Percentiles rank a stretch among this genome's conserved stretches.
Conservation (phyloP, 2,113 vertebrate genomes). For the Microtus ochrogaster region DNA sequence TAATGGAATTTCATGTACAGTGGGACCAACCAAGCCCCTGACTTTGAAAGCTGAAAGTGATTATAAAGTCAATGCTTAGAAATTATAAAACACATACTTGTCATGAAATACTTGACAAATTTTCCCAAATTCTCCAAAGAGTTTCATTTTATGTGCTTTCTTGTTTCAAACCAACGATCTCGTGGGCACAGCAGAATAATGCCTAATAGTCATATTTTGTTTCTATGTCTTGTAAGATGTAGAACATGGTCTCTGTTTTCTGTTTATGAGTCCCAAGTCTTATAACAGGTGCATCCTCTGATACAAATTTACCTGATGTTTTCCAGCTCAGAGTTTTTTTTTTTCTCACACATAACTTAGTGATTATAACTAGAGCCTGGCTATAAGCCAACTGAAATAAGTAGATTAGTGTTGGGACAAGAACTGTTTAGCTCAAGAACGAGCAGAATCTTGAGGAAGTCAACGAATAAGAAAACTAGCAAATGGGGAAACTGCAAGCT, state of each 20-base stretch:
- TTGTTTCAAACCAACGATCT: constrained; percentile 45
- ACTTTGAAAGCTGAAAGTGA: constrained; percentile 17
- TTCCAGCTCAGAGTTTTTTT: not conserved
- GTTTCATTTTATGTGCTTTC: not conserved
- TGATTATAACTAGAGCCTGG: constrained; percentile 33
- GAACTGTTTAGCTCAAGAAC: constrained; percentile 42
- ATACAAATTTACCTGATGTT: constrained; percentile 26
- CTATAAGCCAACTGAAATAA: constrained; percentile 33
- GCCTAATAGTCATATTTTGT: not conserved
- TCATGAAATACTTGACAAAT: constrained; percentile 46
- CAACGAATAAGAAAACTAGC: not conserved
- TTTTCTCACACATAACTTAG: not conserved
- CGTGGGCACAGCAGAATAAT: constrained; percentile 2
- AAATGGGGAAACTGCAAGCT: constrained; percentile 19
- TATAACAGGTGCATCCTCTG: constrained; percentile 39
- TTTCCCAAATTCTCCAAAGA: constrained; percentile 43
- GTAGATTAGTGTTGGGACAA: not conserved
- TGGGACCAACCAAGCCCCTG: not conserved
- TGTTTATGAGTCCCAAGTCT: not conserved
- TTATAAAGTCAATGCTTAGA: constrained; percentile 43
- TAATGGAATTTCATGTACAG: constrained; percentile 47
- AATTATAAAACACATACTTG: not conserved
- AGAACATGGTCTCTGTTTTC: not conserved
- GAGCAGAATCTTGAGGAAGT: not conserved
- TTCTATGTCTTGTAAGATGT: not conserved